Evolutionary conservation across 2,113 vertebrate species (phyloP).

Genomic region (Mirza zaza): DNA sequence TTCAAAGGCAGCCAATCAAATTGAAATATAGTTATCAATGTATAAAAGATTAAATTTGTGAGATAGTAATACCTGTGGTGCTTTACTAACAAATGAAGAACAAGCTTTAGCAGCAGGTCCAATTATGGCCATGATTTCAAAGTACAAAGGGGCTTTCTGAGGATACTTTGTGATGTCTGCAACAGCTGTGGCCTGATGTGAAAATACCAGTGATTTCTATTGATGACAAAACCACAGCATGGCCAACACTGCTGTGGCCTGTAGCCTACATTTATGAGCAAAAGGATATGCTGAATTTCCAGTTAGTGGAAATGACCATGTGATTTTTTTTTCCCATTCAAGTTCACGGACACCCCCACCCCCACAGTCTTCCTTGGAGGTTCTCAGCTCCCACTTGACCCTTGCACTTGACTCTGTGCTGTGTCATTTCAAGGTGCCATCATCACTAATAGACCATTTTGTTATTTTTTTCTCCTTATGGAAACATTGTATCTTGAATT

Average conservation of each 20-base stretch:
- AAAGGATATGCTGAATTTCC: neutral
- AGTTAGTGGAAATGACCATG: neutral
- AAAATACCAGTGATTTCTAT: rapidly evolving
- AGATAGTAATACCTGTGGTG: rapidly evolving
- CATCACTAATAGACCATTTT: rapidly evolving
- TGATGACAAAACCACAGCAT: neutral
- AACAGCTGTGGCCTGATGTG: rapidly evolving
- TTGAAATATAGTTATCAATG: neutral
- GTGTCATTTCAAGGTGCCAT: too few relatives aligned
- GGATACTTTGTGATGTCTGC: rapidly evolving
- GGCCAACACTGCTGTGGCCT: rapidly evolving
- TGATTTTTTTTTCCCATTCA: neutral
- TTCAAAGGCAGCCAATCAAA: neutral
- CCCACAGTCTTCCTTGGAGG: rapidly evolving
- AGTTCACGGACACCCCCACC: neutral
- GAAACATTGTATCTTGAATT: neutral
- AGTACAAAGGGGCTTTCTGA: rapidly evolving
- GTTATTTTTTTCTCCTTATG: neutral
- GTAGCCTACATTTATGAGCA: neutral
- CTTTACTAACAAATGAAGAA: rapidly evolving
- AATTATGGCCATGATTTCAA: rapidly evolving
- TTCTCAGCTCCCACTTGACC: neutral
- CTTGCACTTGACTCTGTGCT: neutral
- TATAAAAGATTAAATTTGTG: rapidly evolving
- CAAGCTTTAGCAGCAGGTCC: neutral